Evolutionary conservation across 2,888 invertebrate genomes (phyloP), one percentile per base, ranked within the genome.

Genomic region (Melanchra persicariae): DNA sequence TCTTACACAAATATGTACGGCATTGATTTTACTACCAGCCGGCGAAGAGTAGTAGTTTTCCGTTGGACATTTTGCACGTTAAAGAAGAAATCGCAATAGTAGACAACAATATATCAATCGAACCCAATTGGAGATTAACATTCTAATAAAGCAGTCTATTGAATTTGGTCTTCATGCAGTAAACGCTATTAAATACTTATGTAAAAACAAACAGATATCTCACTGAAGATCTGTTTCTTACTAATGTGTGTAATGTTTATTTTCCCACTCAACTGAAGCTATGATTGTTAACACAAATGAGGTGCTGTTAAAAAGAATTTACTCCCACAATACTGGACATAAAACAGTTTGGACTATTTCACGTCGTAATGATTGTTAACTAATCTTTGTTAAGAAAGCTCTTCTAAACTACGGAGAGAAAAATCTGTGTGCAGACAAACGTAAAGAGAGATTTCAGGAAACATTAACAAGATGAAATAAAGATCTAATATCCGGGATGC

Each of bases 191-290:
- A 78, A 63, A 78, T 58, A 79, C 73, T 65, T 74, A 72, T 66
- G 61, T 70, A 76, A 79, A 84, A 85, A 80, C 73, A 86, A 85
- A 81, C 79, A 81, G 37, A 54, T 61, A 58, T 57, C 61, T 66
- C 62, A 58, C 58, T 63, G 17, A 66, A 82, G 67, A 71, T 78
- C 78, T 87, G 78, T 57, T 83, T 82, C 69, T 77, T 74, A 70
- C 74, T 81, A 85, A 82, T 74, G 70, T 63, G 60, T 68, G 52
- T 61, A 49, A 74, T 83, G 85, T 86, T 87, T 86, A 82, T 87
- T 87, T 85, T 73, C 34, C 64, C 73, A 76, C 66, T 81, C 76
- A 69, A 65, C 74, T 52, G 69, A 73, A 75, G 70, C 74, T 85
- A 77, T 79, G 78, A 87, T 82, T 81, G 81, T 79, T 81, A 78